These are phyloP conservation scores for Latheticus oryzae DNA, from an alignment of 2,888 invertebrate species.

Conservation along the genomic window DNA sequence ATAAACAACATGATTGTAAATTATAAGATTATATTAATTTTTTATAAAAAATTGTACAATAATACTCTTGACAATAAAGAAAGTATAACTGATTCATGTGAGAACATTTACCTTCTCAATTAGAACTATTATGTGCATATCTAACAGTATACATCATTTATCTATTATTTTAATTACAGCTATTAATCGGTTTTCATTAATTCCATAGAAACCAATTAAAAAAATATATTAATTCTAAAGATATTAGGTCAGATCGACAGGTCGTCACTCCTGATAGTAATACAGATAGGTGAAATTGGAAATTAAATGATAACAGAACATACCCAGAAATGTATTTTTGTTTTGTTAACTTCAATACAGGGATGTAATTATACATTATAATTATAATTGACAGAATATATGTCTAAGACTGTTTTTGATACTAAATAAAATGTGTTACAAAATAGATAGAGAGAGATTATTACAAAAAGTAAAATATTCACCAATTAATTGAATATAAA, in stretches of 20 bases:
- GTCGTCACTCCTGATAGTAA: conserved; percentile 46
- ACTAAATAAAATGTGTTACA: too few relatives aligned
- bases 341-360: too few relatives aligned
- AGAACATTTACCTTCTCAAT: conserved; percentile 35
- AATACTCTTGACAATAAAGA: conserved; percentile 22
- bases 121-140: conserved; percentile 39
- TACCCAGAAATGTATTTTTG: conserved; percentile 40
- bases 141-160: conserved; percentile 34
- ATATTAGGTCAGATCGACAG: conserved; percentile 45
- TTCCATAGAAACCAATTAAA: conserved; percentile 12
- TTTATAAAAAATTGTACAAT: conserved; percentile 26
- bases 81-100: conserved; percentile 13
- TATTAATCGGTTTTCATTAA: conserved; percentile 29
- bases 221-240: conserved; percentile 43
- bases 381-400: too few relatives aligned
- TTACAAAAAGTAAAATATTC: too few relatives aligned
- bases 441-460: too few relatives aligned
- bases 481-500: too few relatives aligned
- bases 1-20: conserved; percentile 39
- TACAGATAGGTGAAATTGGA: conserved; percentile 58
- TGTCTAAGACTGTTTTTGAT: too few relatives aligned
- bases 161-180: conserved; percentile 39
- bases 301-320: conserved; percentile 53
- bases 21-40: conserved; percentile 38
- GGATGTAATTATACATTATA: too few relatives aligned